Base-by-base conservation (phyloP, 2,888 invertebrate species). In the Harpalus rufipes region DNA sequence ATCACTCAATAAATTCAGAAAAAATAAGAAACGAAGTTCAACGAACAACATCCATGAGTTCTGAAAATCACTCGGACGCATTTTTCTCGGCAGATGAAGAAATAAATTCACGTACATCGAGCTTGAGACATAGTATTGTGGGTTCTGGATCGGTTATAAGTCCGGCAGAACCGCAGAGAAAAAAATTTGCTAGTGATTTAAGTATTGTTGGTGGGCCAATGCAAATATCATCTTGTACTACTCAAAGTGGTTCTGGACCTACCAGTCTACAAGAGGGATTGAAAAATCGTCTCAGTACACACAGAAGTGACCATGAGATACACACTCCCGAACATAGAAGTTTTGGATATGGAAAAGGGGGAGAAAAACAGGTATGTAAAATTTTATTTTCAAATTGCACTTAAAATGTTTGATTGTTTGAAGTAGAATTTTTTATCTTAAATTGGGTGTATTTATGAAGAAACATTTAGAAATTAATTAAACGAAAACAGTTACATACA, bases 41-140 rank as follows among this genome's bases (percentile, higher is more conserved):
- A 90, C 92, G 97, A 88, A 97, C 97, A 0, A 95, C 96, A 89
- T 97, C 97, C 0, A 94, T 97, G 89, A 96, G 96, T 0, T 97
- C 97, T 86, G 97, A 97, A 90, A 97, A 97, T 90, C 97, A 96
- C 88, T 97, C 97, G 0, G 98, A 98, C 91, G 95, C 96, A 80
- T 98, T 97, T 91, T 98, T 97, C 90, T 98, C 98, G 0, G 98
- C 98, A 0, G 97, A 98, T 89, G 98, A 98, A 91, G 98, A 97
- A 87, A 93, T 96, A 88, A 92, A 93, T 87, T 90, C 92, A 56
- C 92, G 94, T 10, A 94, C 94, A 18, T 95, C 95, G 0, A 95
- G 95, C 87, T 90, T 95, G 81, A 92, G 94, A 85, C 94, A 95
- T 89, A 95, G 95, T 0, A 94, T 94, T 87, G 92, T 94, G 65